Evolutionary conservation across 2,113 vertebrate genomes (phyloP), one percentile per base, ranked within the genome.

Genomic region (Gobiocypris rarus): DNA sequence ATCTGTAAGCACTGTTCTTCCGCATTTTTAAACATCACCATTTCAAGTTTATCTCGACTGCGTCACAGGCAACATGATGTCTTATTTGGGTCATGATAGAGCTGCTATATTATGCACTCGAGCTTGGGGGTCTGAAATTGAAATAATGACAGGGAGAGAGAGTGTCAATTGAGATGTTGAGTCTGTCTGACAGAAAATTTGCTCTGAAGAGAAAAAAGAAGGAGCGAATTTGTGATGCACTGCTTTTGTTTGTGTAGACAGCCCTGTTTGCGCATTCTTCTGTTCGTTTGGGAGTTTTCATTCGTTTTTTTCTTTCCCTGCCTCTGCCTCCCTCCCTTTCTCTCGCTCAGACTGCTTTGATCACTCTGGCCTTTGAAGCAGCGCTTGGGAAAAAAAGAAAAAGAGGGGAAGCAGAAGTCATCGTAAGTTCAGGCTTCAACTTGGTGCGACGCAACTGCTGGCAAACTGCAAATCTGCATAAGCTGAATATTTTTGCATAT

Each of bases 281-380:
- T 91, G 89, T 89, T 90, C 91, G 91, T 92, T 93, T 81, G 85
- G 87, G 89, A 92, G 91, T 84, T 70, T 83, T 91, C 86, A 90
- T 89, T 84, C 90, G 89, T 90, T 91, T 90, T n/a, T 91, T 75
- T 52, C 90, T 76, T 73, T 58, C 59, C 59, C 81, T 76, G 52
- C 65, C 74, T 79, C 85, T 75, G 54, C 77, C 71, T 90, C 90
- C 89, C 87, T 91, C 92, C 92, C 90, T 89, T 91, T 91, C 91
- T 73, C 88, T 86, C 63, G 54, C 84, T 93, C 92, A 94, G 93
- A 93, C 94, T 89, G 93, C 95, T 97, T 96, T 98, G 95, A 96
- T 96, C 96, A 95, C 89, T 86, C 91, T 48, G 88, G 88, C 91
- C 95, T 97, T 97, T 97, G 95, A 97, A 96, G 94, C 92, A 94